phyloP scores from a whole-genome alignment of 2,888 invertebrate species.

The Arctia plantaginis region DNA sequence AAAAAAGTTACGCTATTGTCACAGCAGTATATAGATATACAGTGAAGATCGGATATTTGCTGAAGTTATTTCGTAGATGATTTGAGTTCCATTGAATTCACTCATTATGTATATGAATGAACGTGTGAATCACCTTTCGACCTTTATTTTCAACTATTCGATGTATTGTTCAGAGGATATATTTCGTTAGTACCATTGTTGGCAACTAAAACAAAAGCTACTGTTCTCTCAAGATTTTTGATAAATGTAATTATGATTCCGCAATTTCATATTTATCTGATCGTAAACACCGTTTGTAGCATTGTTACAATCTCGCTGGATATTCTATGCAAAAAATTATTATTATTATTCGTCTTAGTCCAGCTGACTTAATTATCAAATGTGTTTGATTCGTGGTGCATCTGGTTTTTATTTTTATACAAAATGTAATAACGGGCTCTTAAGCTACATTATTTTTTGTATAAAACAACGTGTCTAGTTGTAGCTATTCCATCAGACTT shows the following conservation, averaged over 20 bases:
- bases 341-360: neutral
- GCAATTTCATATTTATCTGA: constrained; percentile 65
- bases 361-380: neutral
- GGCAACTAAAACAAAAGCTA: constrained; percentile 63
- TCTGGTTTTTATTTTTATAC: neutral
- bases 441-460: neutral
- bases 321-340: constrained; percentile 12
- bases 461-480: neutral
- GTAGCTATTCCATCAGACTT: neutral
- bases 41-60: neutral
- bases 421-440: neutral
- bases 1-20: neutral
- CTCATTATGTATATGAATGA: constrained; percentile 51
- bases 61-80: constrained; percentile 31
- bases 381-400: neutral
- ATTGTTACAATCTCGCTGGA: constrained; percentile 36
- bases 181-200: constrained; percentile 64
- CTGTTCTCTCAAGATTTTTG: constrained; percentile 65
- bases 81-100: constrained; percentile 43
- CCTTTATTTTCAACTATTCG: constrained; percentile 60
- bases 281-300: constrained; percentile 45
- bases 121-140: constrained; percentile 62
- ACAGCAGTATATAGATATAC: too few species aligned
- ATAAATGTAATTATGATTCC: constrained; percentile 66
- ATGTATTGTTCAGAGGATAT: constrained; percentile 57